These are phyloP conservation scores for Hermodice carunculata DNA, from an alignment of 2,888 invertebrate species.

Conservation along the genomic window DNA sequence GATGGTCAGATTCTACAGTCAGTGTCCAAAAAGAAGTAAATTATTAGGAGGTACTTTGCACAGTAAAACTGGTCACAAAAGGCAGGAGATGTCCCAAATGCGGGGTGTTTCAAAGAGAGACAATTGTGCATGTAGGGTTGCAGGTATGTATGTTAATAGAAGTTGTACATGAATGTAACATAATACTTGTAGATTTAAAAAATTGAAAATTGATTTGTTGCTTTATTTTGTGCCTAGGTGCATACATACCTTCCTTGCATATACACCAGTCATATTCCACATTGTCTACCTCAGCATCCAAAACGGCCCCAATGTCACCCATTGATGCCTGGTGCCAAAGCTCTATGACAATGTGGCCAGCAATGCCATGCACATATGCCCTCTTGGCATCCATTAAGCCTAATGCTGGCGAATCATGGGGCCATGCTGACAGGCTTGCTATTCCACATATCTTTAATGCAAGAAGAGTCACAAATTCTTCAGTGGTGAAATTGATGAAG, in stretches of 20 bases:
- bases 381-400: background rate
- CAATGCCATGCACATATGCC: background rate
- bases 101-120: too few species aligned
- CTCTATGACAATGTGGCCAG: background rate
- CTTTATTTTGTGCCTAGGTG: too few species aligned
- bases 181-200: too few species aligned
- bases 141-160: too few species aligned
- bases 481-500: slow-evolving; percentile 1
- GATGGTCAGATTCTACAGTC: too few species aligned
- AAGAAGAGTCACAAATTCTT: background rate
- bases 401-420: background rate
- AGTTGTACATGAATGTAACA: too few species aligned
- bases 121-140: too few species aligned
- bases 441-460: slow-evolving; percentile 1
- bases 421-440: background rate
- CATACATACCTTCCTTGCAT: background rate
- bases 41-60: too few species aligned
- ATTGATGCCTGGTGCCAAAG: background rate
- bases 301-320: background rate
- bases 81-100: too few species aligned
- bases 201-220: too few species aligned
- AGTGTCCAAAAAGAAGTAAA: too few species aligned
- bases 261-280: background rate
- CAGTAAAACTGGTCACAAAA: too few species aligned
- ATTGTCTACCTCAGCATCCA: background rate